These are phyloP conservation scores for Piprites chloris DNA, from an alignment of 2,113 vertebrate species.

Conservation along the genomic window DNA sequence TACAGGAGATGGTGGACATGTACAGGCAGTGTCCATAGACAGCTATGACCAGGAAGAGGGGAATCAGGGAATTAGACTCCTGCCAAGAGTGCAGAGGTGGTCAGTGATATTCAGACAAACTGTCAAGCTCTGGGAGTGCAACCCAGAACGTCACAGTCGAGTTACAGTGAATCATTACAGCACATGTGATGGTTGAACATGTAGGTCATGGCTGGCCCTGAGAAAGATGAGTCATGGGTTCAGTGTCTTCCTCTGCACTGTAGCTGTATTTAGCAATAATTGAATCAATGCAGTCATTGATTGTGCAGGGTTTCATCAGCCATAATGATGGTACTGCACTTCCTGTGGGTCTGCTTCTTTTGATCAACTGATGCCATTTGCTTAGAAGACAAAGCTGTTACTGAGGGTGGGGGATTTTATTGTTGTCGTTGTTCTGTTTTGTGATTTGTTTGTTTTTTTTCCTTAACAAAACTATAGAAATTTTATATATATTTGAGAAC, in stretches of 20 bases:
- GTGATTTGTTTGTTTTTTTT: no score
- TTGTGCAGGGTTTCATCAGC: not conserved
- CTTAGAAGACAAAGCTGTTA: not conserved
- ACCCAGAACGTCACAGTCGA: not conserved
- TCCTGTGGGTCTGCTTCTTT: not conserved
- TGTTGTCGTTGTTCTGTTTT: not conserved
- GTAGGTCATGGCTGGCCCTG: not conserved
- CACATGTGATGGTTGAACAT: not conserved
- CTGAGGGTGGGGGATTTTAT: not conserved
- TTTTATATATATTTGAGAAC: not conserved
- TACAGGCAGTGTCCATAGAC: no score
- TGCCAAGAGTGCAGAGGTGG: not conserved
- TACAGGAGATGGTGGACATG: not conserved
- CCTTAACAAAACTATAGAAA: not conserved
- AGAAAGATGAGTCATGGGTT: not conserved
- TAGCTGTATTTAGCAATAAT: not conserved
- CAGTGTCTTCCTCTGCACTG: not conserved
- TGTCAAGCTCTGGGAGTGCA: not conserved
- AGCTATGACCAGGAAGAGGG: not conserved
- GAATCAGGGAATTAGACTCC: not conserved
- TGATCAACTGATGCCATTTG: not conserved
- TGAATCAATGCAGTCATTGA: not conserved
- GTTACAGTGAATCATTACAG: not conserved
- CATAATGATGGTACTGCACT: not conserved
- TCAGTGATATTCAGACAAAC: not conserved